Evolutionary conservation across 2,797 vertebrate genomes (phyloP), one percentile per base, ranked within the genome.

Genomic region (Echeneis naucrates): DNA sequence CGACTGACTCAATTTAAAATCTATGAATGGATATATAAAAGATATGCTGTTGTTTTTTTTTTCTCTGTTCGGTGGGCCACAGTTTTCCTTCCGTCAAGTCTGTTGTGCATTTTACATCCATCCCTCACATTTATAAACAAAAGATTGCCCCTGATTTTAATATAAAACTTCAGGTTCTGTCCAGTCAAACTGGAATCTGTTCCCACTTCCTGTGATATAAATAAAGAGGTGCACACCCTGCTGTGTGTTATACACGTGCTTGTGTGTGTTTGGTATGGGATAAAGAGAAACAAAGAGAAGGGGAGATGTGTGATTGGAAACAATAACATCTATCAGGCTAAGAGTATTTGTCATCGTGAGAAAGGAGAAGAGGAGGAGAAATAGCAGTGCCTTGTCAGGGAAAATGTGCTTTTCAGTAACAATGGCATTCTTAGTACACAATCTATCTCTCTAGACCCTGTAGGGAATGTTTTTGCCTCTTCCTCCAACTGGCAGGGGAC

Each of bases 361-460:
- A 78, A 58, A 68, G 76, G 63, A 74, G 78, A 77, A 59, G 64
- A 76, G 85, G 81, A 85, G 88, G 83, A 87, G 87, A 71, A 86
- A 85, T 79, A 42, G 70, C 32, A 14, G 45, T 81, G 86, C 77
- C 84, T 84, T 89, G 88, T 91, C 89, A 90, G 81, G 81, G 82
- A 84, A 91, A 91, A 91, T 91, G 86, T 87, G 84, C 82, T 88
- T 89, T 88, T 91, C 89, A 87, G 81, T 88, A 84, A 89, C 88
- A 89, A 88, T 87, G 87, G 83, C 80, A 82, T 85, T 77, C 68
- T 77, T 33, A 82, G 74, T 84, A 67, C 81, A 81, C 89, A 86
- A 91, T 91, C 86, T 88, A 87, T 92, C 84, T 86, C 87, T 58
- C 71, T 44, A 8, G 72, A 59, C 75, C 83, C 88, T 48, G 74